Conservation (phyloP, 2,888 invertebrate genomes). For the Hirtodrosophila trivittata region DNA sequence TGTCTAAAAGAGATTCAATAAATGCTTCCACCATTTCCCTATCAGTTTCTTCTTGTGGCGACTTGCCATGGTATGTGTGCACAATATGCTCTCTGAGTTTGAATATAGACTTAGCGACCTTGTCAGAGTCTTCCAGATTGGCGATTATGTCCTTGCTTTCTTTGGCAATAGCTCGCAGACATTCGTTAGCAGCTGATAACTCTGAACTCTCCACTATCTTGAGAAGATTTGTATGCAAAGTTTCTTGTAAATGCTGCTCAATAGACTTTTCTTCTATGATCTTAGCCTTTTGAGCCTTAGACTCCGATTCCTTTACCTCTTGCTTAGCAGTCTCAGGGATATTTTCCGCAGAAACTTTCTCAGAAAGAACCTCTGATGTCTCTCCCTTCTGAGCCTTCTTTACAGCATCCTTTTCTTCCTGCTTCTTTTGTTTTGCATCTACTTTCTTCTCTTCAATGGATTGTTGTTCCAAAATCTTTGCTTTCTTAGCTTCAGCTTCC, state of each 20-base stretch:
- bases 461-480: slow-evolving; percentile 5
- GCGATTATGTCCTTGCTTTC: slow-evolving; percentile 45
- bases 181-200: slow-evolving; percentile 4
- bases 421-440: slow-evolving; percentile 8
- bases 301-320: slow-evolving; percentile 3
- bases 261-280: not conserved
- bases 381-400: slow-evolving; percentile 2
- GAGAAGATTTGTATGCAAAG: slow-evolving; percentile 9
- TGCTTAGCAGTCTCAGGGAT: slow-evolving; percentile 6
- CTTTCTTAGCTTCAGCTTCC: slow-evolving; percentile 9
- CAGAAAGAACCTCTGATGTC: slow-evolving; percentile 15
- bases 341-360: slow-evolving; percentile 21
- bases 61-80: slow-evolving; percentile 76
- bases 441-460: slow-evolving; percentile 9
- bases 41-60: slow-evolving; percentile 32
- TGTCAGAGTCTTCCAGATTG: slow-evolving; percentile 36
- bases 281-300: slow-evolving; percentile 8
- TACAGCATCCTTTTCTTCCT: not conserved
- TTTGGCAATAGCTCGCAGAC: slow-evolving; percentile 20
- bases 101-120: slow-evolving; percentile 68
- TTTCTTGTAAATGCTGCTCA: no score
- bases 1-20: slow-evolving; percentile 49
- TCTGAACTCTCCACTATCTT: slow-evolving; percentile 14
- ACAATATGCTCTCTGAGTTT: slow-evolving; percentile 78
- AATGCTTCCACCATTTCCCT: slow-evolving; percentile 47